Conservation (phyloP, 2,888 invertebrate species). For the Apamea sordens region DNA sequence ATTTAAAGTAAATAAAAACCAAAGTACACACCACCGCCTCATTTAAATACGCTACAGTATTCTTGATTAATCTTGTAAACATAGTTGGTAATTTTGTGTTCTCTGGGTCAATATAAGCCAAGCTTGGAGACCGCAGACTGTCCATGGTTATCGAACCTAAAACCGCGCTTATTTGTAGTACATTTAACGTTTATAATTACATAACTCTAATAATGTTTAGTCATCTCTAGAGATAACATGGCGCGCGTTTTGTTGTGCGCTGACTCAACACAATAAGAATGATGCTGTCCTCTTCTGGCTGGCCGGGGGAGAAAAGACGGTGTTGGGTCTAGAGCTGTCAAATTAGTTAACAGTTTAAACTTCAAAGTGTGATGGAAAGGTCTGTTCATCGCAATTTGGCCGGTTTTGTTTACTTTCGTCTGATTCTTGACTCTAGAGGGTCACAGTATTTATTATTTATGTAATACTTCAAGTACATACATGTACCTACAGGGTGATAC, state of each 20-base stretch:
- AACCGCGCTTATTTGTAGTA: slow-evolving; percentile 46
- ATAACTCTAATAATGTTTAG: slow-evolving; percentile 40
- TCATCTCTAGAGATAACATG: slow-evolving; percentile 41
- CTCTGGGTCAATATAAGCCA: slow-evolving; percentile 37
- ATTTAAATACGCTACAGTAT: slow-evolving; percentile 21
- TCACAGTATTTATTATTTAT: not conserved
- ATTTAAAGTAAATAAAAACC: slow-evolving; percentile 20
- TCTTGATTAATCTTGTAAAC: slow-evolving; percentile 27
- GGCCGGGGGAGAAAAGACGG: not conserved
- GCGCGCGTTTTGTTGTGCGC: slow-evolving; percentile 34
- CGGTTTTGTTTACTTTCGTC: slow-evolving; percentile 5
- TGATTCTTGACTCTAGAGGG: not conserved
- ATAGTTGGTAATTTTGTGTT: slow-evolving; percentile 22
- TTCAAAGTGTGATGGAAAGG: slow-evolving; percentile 12
- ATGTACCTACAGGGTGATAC: no score
- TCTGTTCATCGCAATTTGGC: not conserved
- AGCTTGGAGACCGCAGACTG: slow-evolving; percentile 37
- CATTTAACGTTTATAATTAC: slow-evolving; percentile 48
- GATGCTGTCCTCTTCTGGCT: not conserved
- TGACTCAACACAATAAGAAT: slow-evolving; percentile 40
- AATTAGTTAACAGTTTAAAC: slow-evolving; percentile 33
- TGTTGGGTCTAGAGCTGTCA: not conserved
- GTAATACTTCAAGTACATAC: no score
- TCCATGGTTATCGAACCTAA: slow-evolving; percentile 30
- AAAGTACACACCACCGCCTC: not conserved